Evolutionary conservation across 2,888 invertebrate genomes (phyloP).

Genomic region (Minunthozetes semirufus): DNA sequence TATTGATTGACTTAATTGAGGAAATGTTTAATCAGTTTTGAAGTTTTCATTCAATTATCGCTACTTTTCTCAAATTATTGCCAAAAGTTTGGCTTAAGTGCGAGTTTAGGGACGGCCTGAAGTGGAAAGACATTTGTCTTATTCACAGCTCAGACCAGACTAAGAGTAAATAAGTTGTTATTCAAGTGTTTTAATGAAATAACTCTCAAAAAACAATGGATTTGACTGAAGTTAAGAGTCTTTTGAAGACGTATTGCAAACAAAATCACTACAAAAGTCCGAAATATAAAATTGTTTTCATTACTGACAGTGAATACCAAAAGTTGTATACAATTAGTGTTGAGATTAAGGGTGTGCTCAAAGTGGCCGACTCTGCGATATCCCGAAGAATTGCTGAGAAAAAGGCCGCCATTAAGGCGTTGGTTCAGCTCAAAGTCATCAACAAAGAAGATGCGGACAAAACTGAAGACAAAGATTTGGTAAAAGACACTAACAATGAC

Average conservation of each 20-base stretch:
- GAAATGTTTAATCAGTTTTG: not conserved
- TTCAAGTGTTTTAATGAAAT: not conserved
- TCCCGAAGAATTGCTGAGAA: slow-evolving; percentile 2
- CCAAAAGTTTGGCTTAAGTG: no score
- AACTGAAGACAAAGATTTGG: not conserved
- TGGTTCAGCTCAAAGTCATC: slow-evolving; percentile 1
- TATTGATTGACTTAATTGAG: not conserved
- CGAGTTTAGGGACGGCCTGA: no score
- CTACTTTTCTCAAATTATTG: no score
- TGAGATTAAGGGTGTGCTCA: slow-evolving; percentile 1
- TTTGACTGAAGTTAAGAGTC: not conserved
- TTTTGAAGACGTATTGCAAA: not conserved
- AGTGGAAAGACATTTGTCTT: no score
- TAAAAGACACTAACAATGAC: not conserved
- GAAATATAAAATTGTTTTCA: not conserved
- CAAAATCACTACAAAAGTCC: not conserved
- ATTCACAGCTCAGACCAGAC: no score
- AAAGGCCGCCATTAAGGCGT: not conserved
- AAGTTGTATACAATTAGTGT: not conserved
- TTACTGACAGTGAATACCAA: not conserved
- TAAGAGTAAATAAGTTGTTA: no score
- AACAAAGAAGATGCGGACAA: not conserved
- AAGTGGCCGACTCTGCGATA: not conserved
- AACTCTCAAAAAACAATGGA: not conserved
- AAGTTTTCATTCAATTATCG: not conserved